These are phyloP conservation scores for Caenorhabditis virilis DNA, from an alignment of 2,888 invertebrate genomes.

Conservation along the genomic window DNA sequence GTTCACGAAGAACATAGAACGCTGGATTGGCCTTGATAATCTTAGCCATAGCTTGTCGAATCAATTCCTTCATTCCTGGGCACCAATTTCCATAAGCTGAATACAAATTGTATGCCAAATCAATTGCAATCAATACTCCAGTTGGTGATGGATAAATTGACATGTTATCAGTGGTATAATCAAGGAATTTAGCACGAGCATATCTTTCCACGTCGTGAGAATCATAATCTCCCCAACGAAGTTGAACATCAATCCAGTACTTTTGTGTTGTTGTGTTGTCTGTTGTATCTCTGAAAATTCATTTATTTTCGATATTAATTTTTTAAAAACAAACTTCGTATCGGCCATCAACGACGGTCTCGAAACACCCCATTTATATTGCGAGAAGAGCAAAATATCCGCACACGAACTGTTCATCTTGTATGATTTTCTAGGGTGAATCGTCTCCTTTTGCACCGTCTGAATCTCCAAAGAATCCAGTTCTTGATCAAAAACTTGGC, in stretches of 20 bases:
- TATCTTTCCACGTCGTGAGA: constrained; percentile 94
- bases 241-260: constrained; percentile 98
- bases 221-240: constrained; percentile 99
- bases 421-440: constrained; percentile 98
- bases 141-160: constrained; percentile 99
- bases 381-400: constrained; percentile 95
- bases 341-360: constrained; percentile 93
- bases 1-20: constrained; percentile 91
- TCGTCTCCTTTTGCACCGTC: constrained; percentile 99
- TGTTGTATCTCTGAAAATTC: constrained; percentile 81
- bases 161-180: constrained; percentile 99
- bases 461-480: constrained; percentile 97
- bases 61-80: constrained; percentile 96
- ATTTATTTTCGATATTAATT: constrained; percentile 2
- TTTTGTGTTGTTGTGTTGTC: constrained; percentile 99
- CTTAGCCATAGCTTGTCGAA: constrained; percentile 90
- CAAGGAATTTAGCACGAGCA: constrained; percentile 86
- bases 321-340: constrained; percentile 76
- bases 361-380: constrained; percentile 98
- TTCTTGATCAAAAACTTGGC: constrained; percentile 98
- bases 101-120: constrained; percentile 96
- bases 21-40: constrained; percentile 99
- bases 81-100: constrained; percentile 99
- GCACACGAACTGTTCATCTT: constrained; percentile 99
- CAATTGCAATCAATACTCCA: constrained; percentile 92